A percentile compares a stretch with the other conserved stretches of the same genome.
Evolutionary conservation across 2,113 vertebrate species (phyloP).

Genomic region (Trogon surrucura): DNA sequence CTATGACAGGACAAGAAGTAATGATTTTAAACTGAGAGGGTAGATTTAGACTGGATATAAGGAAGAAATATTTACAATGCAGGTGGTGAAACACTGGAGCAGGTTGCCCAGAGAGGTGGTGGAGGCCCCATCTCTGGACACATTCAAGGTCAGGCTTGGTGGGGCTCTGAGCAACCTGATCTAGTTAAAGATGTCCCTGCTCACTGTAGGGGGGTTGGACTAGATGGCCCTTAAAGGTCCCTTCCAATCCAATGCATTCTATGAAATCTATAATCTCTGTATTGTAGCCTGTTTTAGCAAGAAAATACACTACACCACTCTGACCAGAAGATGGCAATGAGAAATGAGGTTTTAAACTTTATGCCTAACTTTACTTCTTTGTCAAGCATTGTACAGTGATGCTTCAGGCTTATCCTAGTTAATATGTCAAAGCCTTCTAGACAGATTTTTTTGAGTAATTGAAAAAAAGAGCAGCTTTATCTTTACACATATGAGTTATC

Average conservation of each 20-base stretch:
- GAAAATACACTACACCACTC: conserved; percentile 39
- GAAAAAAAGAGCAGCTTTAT: not conserved
- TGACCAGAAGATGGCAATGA: conserved; percentile 70
- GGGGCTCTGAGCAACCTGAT: too few species aligned
- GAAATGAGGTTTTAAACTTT: conserved; percentile 43
- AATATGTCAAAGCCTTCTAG: not conserved
- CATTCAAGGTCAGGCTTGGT: too few species aligned
- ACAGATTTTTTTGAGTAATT: not conserved
- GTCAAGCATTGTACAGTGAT: not conserved
- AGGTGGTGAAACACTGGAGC: too few species aligned
- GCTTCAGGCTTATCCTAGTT: not conserved
- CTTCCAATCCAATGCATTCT: not conserved
- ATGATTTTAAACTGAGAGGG: not conserved
- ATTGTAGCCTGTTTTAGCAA: not conserved
- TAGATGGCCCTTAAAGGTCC: not conserved
- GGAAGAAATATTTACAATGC: too few species aligned
- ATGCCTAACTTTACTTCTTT: not conserved
- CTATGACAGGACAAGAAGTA: not conserved
- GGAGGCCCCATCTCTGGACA: too few species aligned
- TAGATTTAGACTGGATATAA: not conserved
- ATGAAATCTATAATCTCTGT: not conserved
- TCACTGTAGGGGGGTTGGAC: not conserved
- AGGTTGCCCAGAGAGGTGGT: too few species aligned
- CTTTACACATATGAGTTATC: not conserved
- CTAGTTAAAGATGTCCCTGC: not conserved